These are phyloP conservation scores for Hystrix cristata DNA, from an alignment of 2,113 vertebrate species.

Conservation along the genomic window DNA sequence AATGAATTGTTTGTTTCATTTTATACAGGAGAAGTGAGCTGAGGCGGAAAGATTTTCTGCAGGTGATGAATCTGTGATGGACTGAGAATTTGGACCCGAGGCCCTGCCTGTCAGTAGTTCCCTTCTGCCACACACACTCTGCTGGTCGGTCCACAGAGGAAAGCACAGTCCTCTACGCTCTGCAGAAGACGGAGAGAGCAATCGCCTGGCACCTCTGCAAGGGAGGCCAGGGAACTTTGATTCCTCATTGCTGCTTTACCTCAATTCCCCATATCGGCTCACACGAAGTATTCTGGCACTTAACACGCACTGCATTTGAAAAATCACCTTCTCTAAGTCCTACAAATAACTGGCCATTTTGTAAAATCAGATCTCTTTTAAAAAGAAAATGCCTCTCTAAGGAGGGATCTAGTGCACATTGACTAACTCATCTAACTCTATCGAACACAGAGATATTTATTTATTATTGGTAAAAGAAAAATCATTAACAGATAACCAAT, in stretches of 20 bases:
- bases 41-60: not conserved
- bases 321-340: not conserved
- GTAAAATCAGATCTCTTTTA: not conserved
- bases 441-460: not conserved
- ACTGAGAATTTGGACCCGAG: not conserved
- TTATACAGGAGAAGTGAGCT: not conserved
- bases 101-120: accelerated
- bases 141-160: accelerated
- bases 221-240: too few species aligned
- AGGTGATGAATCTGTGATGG: accelerated
- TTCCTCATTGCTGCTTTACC: not conserved
- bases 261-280: not conserved
- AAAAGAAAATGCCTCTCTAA: not conserved
- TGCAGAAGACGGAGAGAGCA: accelerated
- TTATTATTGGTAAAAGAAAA: not conserved
- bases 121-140: accelerated
- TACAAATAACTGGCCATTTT: not conserved
- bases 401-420: not conserved
- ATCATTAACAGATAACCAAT: not conserved
- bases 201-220: accelerated
- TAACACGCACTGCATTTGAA: accelerated
- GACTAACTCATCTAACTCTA: not conserved
- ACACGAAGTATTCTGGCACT: accelerated
- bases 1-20: not conserved
- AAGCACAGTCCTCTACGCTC: accelerated